Evolutionary conservation across 2,888 invertebrate species (phyloP).

Genomic region (Gymnosoma rotundatum): DNA sequence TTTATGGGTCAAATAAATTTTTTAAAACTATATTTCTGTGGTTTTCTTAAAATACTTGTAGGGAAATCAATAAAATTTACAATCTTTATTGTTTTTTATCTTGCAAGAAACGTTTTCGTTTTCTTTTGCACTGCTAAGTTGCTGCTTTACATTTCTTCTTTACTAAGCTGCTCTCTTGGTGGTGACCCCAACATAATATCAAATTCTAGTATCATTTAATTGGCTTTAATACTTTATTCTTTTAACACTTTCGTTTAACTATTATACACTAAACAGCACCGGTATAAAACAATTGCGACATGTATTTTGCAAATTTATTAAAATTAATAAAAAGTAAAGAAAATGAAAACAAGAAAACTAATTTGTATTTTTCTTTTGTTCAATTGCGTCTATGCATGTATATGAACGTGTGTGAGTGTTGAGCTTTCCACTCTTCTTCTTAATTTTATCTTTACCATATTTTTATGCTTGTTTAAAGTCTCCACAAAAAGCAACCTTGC

Average conservation of each 20-base stretch:
- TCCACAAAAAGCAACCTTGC: slow-evolving; percentile 57
- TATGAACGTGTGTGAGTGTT: background rate
- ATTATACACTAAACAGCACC: slow-evolving; percentile 33
- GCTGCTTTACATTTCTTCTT: slow-evolving; percentile 48
- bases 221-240: slow-evolving; percentile 3
- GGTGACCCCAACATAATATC: slow-evolving; percentile 60
- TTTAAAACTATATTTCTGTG: slow-evolving; percentile 19
- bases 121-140: slow-evolving; percentile 21
- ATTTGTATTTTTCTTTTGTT: slow-evolving; percentile 51
- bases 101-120: slow-evolving; percentile 20
- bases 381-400: slow-evolving; percentile 5
- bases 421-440: slow-evolving; percentile 8
- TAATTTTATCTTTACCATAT: background rate
- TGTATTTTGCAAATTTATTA: slow-evolving; percentile 46
- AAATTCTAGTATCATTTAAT: slow-evolving; percentile 43
- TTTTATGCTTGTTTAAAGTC: slow-evolving; percentile 27
- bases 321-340: slow-evolving; percentile 56
- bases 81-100: slow-evolving; percentile 34
- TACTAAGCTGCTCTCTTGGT: slow-evolving; percentile 41
- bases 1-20: slow-evolving; percentile 31
- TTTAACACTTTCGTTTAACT: slow-evolving; percentile 14
- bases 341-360: slow-evolving; percentile 53
- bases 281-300: slow-evolving; percentile 5
- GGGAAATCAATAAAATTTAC: slow-evolving; percentile 55
- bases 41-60: slow-evolving; percentile 27